phyloP scores from a whole-genome alignment of 2,888 invertebrate species.

The Crocallis elinguaria region DNA sequence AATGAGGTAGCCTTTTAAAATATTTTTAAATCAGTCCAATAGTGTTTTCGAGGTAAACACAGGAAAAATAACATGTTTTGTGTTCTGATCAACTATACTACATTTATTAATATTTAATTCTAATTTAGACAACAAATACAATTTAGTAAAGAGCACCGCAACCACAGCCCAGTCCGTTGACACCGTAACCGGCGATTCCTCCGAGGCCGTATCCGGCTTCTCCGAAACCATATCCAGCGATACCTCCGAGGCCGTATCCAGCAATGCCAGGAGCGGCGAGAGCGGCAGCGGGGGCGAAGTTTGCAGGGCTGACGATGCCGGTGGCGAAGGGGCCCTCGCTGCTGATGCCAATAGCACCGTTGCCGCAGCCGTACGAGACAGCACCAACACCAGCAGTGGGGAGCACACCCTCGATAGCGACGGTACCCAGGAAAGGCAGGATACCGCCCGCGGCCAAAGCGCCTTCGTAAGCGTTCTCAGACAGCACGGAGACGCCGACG shows the following conservation, averaged over 20 bases:
- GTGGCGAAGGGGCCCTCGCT: conserved; percentile 35
- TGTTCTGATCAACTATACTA: too few species aligned
- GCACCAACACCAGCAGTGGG: conserved; percentile 55
- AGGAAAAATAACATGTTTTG: too few species aligned
- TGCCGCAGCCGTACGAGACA: conserved; percentile 57
- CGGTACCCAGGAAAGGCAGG: conserved; percentile 59
- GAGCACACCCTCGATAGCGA: conserved; percentile 52
- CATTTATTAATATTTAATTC: too few species aligned
- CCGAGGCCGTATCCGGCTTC: neutral
- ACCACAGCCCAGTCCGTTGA: too few species aligned
- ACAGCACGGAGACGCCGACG: conserved; percentile 53
- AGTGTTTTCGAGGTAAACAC: too few species aligned
- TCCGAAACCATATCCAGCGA: neutral
- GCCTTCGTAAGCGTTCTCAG: conserved; percentile 61
- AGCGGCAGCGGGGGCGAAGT: conserved; percentile 21
- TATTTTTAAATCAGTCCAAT: too few species aligned
- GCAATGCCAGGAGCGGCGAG: neutral
- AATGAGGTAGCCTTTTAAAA: too few species aligned
- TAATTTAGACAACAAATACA: too few species aligned
- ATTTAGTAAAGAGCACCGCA: too few species aligned
- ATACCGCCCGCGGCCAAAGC: conserved; percentile 52
- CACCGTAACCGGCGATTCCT: too few species aligned
- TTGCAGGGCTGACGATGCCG: conserved; percentile 25
- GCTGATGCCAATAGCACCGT: conserved; percentile 44
- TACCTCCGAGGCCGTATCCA: conserved; percentile 11